These are phyloP conservation scores for Crocallis elinguaria DNA, from an alignment of 2,888 invertebrate species.

Conservation along the genomic window DNA sequence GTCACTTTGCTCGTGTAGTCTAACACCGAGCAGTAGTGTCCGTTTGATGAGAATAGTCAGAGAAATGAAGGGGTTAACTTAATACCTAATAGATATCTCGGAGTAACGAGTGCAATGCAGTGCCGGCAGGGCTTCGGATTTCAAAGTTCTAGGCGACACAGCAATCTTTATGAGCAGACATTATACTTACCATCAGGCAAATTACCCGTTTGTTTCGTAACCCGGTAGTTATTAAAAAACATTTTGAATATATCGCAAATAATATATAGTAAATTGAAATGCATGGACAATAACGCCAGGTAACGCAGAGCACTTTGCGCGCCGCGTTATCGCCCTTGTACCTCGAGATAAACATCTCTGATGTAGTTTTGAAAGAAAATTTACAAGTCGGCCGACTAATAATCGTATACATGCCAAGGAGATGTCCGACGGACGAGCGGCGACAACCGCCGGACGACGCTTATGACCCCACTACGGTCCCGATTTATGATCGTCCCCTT, in stretches of 20 bases:
- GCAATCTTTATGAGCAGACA: no score
- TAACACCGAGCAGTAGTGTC: no score
- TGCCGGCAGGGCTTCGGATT: no score
- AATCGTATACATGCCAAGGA: constrained; percentile 74
- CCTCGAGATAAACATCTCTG: constrained; percentile 69
- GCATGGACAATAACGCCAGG: constrained; percentile 53
- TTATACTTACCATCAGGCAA: no score
- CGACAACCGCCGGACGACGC: constrained; percentile 60
- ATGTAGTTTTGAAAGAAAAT: constrained; percentile 69
- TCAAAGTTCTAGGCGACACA: no score
- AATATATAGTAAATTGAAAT: constrained; percentile 67
- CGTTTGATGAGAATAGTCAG: no score
- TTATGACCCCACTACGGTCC: constrained; percentile 71
- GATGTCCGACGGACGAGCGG: constrained; percentile 56
- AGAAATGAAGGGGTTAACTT: no score
- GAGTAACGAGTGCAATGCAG: no score
- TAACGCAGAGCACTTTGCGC: constrained; percentile 38
- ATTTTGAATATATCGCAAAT: constrained; percentile 68
- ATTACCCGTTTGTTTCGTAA: no score
- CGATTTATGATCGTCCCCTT: constrained; percentile 74
- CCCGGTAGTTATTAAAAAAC: constrained; percentile 63
- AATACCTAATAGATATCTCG: no score
- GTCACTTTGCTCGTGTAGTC: no score
- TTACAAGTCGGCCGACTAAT: constrained; percentile 72
- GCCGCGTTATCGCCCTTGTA: constrained; percentile 55